Evolutionary conservation across 2,888 invertebrate genomes (phyloP).

Genomic region (Melanargia galathea): DNA sequence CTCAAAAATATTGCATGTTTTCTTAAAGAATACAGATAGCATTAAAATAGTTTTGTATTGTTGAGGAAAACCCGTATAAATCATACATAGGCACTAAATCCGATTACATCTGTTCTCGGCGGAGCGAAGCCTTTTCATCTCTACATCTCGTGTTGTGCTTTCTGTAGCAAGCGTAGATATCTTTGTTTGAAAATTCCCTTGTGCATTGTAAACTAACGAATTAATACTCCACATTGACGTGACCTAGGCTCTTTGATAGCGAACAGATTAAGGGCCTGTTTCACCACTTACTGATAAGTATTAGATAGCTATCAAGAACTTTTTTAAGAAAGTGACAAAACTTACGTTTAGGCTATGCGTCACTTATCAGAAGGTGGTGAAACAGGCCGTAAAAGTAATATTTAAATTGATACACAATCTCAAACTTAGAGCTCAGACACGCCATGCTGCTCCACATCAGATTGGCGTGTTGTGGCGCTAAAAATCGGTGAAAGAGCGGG

Average conservation of each 20-base stretch:
- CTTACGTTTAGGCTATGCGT: too few relatives aligned
- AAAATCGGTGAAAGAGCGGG: too few relatives aligned
- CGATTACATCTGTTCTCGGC: conserved; percentile 43
- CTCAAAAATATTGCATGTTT: conserved; percentile 5
- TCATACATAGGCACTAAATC: conserved; percentile 42
- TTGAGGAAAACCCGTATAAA: conserved; percentile 34
- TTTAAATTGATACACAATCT: too few relatives aligned
- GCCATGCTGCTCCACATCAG: too few relatives aligned
- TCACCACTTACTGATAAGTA: background rate
- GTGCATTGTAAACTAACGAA: conserved; percentile 38
- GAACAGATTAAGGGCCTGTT: background rate
- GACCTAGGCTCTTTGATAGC: conserved; percentile 4
- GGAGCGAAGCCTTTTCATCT: conserved; percentile 42
- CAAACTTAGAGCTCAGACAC: too few relatives aligned
- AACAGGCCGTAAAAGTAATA: too few relatives aligned
- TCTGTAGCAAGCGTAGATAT: conserved; percentile 33
- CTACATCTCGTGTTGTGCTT: conserved; percentile 39
- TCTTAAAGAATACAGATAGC: conserved; percentile 7
- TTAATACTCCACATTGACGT: conserved; percentile 35
- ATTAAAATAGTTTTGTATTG: conserved; percentile 29
- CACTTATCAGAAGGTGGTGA: too few relatives aligned
- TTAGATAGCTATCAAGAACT: too few relatives aligned
- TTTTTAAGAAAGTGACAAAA: too few relatives aligned
- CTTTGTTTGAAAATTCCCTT: conserved; percentile 40
- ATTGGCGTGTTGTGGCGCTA: too few relatives aligned